phyloP scores from a whole-genome alignment of 2,113 vertebrate genomes.

The Phalacrocorax carbo region DNA sequence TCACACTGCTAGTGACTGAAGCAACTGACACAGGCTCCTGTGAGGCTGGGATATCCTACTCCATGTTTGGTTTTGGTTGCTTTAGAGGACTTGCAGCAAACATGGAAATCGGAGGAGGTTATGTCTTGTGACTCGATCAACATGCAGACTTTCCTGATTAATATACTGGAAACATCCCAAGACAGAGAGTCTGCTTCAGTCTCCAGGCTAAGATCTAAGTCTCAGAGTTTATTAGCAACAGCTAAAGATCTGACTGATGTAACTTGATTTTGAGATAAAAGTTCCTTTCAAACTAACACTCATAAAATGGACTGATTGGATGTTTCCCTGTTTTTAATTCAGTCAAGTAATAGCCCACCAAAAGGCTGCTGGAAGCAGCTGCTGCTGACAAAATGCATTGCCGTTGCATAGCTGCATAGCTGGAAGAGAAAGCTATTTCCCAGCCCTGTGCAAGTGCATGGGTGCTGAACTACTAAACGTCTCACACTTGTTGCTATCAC shows the following conservation, averaged over 20 bases:
- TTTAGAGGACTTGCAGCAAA: background rate
- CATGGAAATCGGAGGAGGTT: background rate
- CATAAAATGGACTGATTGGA: background rate
- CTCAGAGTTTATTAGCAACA: background rate
- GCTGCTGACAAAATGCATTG: background rate
- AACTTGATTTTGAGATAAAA: background rate
- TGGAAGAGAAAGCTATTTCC: background rate
- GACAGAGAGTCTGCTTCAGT: background rate
- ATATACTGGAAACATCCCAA: background rate
- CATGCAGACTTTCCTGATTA: background rate
- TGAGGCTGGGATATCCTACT: background rate
- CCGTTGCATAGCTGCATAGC: background rate
- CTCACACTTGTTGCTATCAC: background rate
- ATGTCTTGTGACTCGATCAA: background rate
- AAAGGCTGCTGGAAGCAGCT: background rate
- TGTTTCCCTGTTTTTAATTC: background rate
- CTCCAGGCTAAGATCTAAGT: background rate
- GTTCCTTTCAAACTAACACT: background rate
- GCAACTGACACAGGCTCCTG: background rate
- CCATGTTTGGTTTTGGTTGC: background rate
- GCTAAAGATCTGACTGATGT: background rate
- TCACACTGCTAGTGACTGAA: background rate
- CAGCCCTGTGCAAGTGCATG: background rate
- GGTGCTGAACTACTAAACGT: accelerated
- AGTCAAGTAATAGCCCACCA: background rate